A percentile compares a stretch with the other conserved stretches of the same genome.
Conservation (phyloP, 1,140 invertebrate species). For the Drusus annulatus region DNA sequence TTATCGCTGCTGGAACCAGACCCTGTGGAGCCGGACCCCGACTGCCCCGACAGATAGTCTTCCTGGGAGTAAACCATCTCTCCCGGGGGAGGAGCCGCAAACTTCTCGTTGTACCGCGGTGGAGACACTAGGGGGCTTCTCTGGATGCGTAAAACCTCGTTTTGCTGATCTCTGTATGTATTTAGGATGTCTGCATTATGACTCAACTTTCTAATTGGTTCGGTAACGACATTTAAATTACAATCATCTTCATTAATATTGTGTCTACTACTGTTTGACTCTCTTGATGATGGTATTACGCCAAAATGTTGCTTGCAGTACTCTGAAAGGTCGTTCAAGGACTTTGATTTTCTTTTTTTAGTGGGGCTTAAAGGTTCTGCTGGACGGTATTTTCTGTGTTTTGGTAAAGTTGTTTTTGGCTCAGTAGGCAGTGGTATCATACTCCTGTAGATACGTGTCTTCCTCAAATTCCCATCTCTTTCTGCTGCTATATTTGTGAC, state of each 20-base stretch:
- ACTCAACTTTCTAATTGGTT: neutral
- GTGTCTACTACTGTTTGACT: neutral
- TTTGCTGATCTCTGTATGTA: constrained; percentile 20
- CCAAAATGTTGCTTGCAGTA: constrained; percentile 63
- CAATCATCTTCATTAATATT: constrained; percentile 8
- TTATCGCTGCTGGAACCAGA: constrained; percentile 63
- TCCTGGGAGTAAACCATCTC: constrained; percentile 39
- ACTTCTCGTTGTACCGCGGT: constrained; percentile 13
- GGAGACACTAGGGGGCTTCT: constrained; percentile 23
- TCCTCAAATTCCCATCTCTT: neutral
- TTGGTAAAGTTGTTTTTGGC: constrained; percentile 29
- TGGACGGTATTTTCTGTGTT: constrained; percentile 1
- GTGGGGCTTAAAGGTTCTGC: constrained; percentile 27
- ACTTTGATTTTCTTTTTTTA: constrained; percentile 68
- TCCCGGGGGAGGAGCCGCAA: constrained; percentile 13
- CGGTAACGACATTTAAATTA: neutral
- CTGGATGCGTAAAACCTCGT: constrained; percentile 18
- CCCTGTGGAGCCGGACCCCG: constrained; percentile 60
- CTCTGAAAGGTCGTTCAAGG: constrained; percentile 68
- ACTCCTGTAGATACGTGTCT: constrained; percentile 34
- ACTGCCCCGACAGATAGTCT: constrained; percentile 41
- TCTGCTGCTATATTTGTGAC: neutral
- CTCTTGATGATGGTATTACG: constrained; percentile 22
- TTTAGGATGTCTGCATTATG: constrained; percentile 17
- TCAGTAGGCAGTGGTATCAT: constrained; percentile 53